A percentile compares a stretch with the other conserved stretches of the same genome.
phyloP scores from a whole-genome alignment of 2,888 invertebrate species.

The Scrobipalpa atriplicella region DNA sequence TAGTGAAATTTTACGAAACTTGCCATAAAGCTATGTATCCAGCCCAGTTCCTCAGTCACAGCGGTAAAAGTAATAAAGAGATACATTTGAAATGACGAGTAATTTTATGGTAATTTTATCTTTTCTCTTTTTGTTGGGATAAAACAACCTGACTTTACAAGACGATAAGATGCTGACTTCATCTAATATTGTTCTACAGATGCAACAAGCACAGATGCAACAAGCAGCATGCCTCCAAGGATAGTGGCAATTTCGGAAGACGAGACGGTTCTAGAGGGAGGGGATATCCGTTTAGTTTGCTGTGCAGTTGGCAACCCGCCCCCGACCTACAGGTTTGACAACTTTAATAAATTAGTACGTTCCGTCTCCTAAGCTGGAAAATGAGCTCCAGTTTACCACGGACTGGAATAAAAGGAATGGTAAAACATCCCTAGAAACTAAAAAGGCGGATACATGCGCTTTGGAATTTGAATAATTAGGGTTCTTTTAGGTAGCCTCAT shows the following conservation, averaged over 20 bases:
- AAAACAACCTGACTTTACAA: too few species aligned
- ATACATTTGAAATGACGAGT: too few species aligned
- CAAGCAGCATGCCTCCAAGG: slow-evolving; percentile 85
- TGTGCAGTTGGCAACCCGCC: slow-evolving; percentile 88
- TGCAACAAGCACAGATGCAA: slow-evolving; percentile 40
- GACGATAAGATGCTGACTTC: too few species aligned
- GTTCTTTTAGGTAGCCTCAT: not conserved
- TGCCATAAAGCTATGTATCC: too few species aligned
- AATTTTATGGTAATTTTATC: too few species aligned
- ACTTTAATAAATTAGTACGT: not conserved
- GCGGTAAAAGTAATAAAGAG: too few species aligned
- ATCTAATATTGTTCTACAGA: not conserved
- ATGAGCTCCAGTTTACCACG: not conserved
- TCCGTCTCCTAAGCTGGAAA: not conserved
- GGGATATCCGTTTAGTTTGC: slow-evolving; percentile 86
- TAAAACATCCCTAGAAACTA: not conserved
- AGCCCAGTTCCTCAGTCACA: too few species aligned
- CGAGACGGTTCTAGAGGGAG: slow-evolving; percentile 84
- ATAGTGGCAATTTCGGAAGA: slow-evolving; percentile 87
- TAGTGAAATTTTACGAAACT: too few species aligned
- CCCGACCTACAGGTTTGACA: slow-evolving; percentile 84
- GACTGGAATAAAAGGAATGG: not conserved
- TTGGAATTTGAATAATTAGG: not conserved
- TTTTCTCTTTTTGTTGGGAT: too few species aligned
- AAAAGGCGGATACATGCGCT: not conserved